Base-by-base conservation (phyloP, 2,888 invertebrate genomes). In the Apoderus coryli region DNA sequence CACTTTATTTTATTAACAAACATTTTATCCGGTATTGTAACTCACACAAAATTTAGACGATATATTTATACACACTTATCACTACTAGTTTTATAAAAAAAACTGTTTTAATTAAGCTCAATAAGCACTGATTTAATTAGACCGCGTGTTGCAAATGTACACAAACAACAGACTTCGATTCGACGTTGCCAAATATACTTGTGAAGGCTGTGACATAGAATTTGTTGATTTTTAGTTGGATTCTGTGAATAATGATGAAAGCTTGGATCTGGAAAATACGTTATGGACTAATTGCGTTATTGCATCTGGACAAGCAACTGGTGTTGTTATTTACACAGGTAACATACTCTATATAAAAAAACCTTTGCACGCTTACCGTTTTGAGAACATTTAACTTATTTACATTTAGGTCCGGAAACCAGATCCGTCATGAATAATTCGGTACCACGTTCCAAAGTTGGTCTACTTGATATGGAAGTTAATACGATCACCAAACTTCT, bases 391-490 rank as follows among this genome's bases (percentile, higher is more conserved):
- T 7, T 14, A 10, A 12, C 5, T 13, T 16, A 19, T 24, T 25
- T 31, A 33, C 6, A 31, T 41, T 29, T 60, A 60, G 92, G 98
- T 10, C 75, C 76, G 28, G 98, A 99, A 63, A 96, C 96, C 1
- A 70, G 96, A 42, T 88, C 90, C 44, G 88, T 95, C 7, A 98
- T 99, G 96, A 99, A 99, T 61, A 96, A 96, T 54, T 90, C 92
- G 0, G 75, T 79, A 26, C 93, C 96, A 0, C 72, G 92, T 33
- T 92, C 90, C 14, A 98, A 99, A 69, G 82, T 93, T 33, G 98
- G 98, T 4, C 67, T 92, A 4, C 63, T 98, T 9, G 98, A 98
- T 60, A 67, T 89, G 47, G 95, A 95, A 63, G 82, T 99, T 33
- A 99, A 98, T 64, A 82, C 88, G 42, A 64, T 98, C 38, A 99